These are phyloP conservation scores for Stylophora pistillata DNA, from an alignment of 64 coral and sea anemone genomes.

Conservation along the genomic window DNA sequence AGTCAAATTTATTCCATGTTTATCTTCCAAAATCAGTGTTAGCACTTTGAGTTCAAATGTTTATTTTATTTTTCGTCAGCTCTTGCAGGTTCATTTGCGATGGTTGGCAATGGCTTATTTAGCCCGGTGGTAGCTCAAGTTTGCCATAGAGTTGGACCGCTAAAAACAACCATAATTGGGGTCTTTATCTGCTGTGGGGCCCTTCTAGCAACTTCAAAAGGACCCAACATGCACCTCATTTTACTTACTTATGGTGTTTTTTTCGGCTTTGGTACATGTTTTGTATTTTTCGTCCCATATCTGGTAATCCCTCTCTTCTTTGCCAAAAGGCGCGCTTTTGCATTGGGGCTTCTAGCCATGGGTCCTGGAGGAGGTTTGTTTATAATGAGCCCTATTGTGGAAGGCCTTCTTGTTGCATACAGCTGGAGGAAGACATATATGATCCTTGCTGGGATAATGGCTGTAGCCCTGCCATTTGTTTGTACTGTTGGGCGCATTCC, in stretches of 20 bases:
- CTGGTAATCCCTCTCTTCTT: conserved; percentile 8
- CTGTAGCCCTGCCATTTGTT: neutral
- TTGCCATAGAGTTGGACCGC: conserved; percentile 10
- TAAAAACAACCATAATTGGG: neutral
- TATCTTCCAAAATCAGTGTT: no score
- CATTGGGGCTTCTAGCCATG: conserved; percentile 22
- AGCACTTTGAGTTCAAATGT: no score
- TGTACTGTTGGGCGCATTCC: conserved; percentile 1
- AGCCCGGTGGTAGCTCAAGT: neutral
- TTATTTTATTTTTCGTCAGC: conserved; percentile 15
- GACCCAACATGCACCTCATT: neutral
- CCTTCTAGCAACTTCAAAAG: conserved; percentile 22
- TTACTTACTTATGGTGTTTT: neutral
- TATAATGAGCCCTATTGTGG: conserved; percentile 12
- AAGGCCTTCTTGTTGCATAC: conserved; percentile 9
- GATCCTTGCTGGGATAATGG: neutral
- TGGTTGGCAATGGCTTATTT: neutral
- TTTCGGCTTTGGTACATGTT: conserved; percentile 20
- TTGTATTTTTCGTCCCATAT: neutral
- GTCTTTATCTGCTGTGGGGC: neutral
- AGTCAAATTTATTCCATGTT: no score
- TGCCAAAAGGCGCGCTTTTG: conserved; percentile 4
- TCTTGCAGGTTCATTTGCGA: conserved; percentile 10
- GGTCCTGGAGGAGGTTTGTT: conserved; percentile 35
- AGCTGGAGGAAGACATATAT: conserved; percentile 23